Percentiles rank a stretch among this genome's conserved stretches.
These are phyloP conservation scores for Centrocercus urophasianus DNA, from an alignment of 2,113 vertebrate species.

Conservation along the genomic window DNA sequence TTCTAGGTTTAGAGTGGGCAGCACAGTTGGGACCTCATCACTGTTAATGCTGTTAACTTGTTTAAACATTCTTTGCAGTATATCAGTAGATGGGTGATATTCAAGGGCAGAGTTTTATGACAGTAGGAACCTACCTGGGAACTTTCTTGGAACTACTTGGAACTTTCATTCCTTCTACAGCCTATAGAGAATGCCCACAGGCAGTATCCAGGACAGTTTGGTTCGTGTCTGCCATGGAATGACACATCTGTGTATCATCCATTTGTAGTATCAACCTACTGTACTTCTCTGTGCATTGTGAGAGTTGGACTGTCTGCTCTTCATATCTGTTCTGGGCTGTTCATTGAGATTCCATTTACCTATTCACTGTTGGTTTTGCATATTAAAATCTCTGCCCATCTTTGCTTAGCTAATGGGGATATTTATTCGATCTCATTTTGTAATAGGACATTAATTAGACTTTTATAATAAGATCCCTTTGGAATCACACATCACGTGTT, in stretches of 20 bases:
- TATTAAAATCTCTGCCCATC: background rate
- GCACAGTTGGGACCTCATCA: background rate
- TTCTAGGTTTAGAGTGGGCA: background rate
- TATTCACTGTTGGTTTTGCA: slow-evolving; percentile 25
- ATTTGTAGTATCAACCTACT: background rate
- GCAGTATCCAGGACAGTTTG: background rate
- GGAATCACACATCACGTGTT: accelerated
- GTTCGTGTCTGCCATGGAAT: background rate
- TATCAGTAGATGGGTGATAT: background rate
- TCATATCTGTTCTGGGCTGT: background rate
- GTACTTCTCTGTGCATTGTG: background rate
- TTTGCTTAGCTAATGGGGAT: slow-evolving; percentile 51
- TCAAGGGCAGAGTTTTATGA: background rate
- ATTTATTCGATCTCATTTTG: slow-evolving; percentile 12
- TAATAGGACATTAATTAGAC: slow-evolving; percentile 23
- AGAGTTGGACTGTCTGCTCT: background rate
- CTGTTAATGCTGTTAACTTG: accelerated
- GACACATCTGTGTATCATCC: background rate
- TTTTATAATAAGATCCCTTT: slow-evolving; percentile 35
- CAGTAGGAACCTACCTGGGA: accelerated
- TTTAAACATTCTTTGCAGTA: background rate
- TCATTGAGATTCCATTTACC: slow-evolving; percentile 22
- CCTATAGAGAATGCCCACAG: background rate
- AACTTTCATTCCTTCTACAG: background rate
- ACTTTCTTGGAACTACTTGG: background rate